These are phyloP conservation scores for Plectropomus leopardus DNA, from an alignment of 2,113 vertebrate species.

Conservation along the genomic window DNA sequence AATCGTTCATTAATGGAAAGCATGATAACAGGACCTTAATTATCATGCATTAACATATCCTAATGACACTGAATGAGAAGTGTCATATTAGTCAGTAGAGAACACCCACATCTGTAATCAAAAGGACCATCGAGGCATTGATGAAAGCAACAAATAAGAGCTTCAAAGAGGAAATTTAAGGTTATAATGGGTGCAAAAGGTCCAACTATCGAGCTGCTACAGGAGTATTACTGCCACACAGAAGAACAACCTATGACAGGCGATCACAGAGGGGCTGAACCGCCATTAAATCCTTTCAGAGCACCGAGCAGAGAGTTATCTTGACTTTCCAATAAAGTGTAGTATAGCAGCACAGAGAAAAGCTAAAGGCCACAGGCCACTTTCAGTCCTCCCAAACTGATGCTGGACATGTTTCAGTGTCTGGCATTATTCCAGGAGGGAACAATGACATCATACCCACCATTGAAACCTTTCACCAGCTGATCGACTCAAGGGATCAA, in stretches of 20 bases:
- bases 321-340: constrained; percentile 5
- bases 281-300: constrained; percentile 25
- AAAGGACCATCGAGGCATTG: constrained; percentile 11
- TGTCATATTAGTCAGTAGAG: constrained; percentile 38
- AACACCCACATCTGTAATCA: constrained; percentile 47
- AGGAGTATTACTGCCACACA: constrained; percentile 7
- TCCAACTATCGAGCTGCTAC: constrained; percentile 12
- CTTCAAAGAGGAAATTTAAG: not conserved
- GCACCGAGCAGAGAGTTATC: constrained; percentile 2
- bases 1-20: constrained; percentile 55
- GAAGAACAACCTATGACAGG: constrained; percentile 7
- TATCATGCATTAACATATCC: constrained; percentile 61
- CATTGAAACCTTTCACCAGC: constrained; percentile 22
- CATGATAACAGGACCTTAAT: constrained; percentile 56
- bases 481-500: constrained; percentile 13
- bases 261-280: constrained; percentile 18
- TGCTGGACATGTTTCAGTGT: not conserved
- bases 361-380: constrained; percentile 7
- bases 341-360: constrained; percentile 10
- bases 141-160: constrained; percentile 36
- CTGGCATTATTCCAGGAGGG: constrained; percentile 1
- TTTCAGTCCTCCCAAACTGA: not conserved
- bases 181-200: not conserved
- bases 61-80: constrained; percentile 56
- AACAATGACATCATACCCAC: constrained; percentile 10